These are phyloP conservation scores for Leucosticte australis DNA, from an alignment of 2,113 vertebrate species.

Conservation along the genomic window DNA sequence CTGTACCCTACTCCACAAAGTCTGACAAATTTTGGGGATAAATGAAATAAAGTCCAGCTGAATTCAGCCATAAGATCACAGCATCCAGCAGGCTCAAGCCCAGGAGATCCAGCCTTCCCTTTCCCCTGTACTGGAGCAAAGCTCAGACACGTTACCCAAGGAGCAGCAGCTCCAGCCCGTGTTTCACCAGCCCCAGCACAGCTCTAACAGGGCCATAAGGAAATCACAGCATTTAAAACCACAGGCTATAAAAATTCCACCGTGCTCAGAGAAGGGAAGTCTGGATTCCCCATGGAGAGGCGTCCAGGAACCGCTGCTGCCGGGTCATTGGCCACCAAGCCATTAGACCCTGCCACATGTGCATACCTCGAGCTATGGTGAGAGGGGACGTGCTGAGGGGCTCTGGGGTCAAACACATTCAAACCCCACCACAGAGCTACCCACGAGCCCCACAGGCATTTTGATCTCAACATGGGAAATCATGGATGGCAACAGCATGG, in stretches of 20 bases:
- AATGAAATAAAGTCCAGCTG: background rate
- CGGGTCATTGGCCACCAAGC: background rate
- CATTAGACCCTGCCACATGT: background rate
- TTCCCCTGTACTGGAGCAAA: rapidly evolving
- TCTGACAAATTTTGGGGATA: background rate
- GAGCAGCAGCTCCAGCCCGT: background rate
- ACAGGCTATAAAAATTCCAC: conserved; percentile 55
- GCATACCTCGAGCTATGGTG: rapidly evolving
- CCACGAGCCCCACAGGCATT: background rate
- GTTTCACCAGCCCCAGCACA: background rate
- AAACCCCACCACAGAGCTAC: rapidly evolving
- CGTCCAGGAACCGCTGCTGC: background rate
- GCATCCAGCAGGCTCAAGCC: background rate
- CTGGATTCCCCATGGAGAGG: conserved; percentile 16
- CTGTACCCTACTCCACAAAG: rapidly evolving
- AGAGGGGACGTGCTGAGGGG: background rate
- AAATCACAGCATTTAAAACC: conserved; percentile 47
- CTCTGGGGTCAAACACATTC: background rate
- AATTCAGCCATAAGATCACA: background rate
- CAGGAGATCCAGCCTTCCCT: background rate
- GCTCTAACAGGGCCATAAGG: background rate
- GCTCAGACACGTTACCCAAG: background rate
- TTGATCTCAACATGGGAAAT: background rate
- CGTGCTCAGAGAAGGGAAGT: background rate
- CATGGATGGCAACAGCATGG: rapidly evolving